Base-by-base conservation (phyloP, 2,888 invertebrate species). In the Drymonia ruficornis region DNA sequence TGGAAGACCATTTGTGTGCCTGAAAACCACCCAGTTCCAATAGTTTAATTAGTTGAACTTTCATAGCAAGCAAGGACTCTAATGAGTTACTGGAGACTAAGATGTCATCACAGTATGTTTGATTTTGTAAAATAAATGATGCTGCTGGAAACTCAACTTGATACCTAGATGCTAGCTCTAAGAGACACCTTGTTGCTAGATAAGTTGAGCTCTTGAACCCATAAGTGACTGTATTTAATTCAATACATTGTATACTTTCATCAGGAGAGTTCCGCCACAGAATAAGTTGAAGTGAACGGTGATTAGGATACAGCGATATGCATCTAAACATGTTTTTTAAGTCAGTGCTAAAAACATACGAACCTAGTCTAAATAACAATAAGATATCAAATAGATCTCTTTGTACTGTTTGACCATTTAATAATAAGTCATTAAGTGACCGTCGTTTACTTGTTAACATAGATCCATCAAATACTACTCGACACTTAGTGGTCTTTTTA, bases 51-150 rank as follows among this genome's bases (percentile, higher is more conserved):
- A 36, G 23, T 23, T 38, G 38, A 38, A 12, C 13, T 38, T 38
- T 49, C 12, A 11, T 11, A 13, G 36, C 49, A 7, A 36, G 9
- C n/a, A 45, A 13, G 4, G 12, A n/a, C 5, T 16, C 18, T 28
- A 45, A n/a, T 13, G 19, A 19, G 11, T 23, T 19, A 15, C 19
- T n/a, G 11, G 61, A 46, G n/a, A 42, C 44, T 8, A 55, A 12
- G 18, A 55, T 50, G 29, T 59, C 62, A 52, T 62, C 59, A 16
- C 56, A 55, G 55, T 56, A 62, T 16, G 53, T 53, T 7, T 34
- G 31, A 45, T 59, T 52, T 23, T 36, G 50, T 4, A 59, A 8
- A 15, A 59, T 53, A 12, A 43, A 56, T 9, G 54, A 46, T 9
- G 54, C 58, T 18, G 47, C 7, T 16, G 58, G 58, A 9, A 42